Conservation (phyloP, 2,113 vertebrate genomes). For the Gobiocypris rarus region DNA sequence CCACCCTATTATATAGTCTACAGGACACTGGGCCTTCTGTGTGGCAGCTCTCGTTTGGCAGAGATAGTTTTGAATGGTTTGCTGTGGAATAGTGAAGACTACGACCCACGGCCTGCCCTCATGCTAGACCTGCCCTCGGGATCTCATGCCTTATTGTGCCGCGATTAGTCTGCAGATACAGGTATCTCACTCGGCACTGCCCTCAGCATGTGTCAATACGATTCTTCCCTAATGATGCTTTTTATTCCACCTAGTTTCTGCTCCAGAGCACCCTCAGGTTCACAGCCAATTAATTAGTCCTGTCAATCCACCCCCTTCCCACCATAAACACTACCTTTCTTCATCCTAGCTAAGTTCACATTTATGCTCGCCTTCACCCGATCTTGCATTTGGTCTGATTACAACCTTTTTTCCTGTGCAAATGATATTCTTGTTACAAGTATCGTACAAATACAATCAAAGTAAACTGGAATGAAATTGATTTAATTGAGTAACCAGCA, state of each 20-base stretch:
- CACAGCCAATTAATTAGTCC: slow-evolving; percentile 35
- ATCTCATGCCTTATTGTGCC: slow-evolving; percentile 19
- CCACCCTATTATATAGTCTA: slow-evolving; percentile 9
- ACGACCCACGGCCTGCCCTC: neutral
- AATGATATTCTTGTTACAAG: neutral
- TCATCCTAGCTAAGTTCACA: neutral
- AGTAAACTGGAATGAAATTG: neutral
- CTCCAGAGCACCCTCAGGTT: slow-evolving; percentile 34
- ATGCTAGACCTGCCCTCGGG: neutral
- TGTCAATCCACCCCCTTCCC: slow-evolving; percentile 9
- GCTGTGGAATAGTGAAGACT: neutral
- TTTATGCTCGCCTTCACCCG: neutral
- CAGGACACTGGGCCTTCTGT: neutral
- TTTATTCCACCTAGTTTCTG: slow-evolving; percentile 32
- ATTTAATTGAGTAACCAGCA: neutral
- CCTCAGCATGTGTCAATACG: neutral
- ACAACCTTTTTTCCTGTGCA: neutral
- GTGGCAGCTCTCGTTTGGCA: neutral
- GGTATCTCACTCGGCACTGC: slow-evolving; percentile 6
- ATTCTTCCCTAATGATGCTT: slow-evolving; percentile 35
- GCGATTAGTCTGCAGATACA: slow-evolving; percentile 32
- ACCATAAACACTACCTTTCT: neutral
- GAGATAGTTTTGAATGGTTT: neutral
- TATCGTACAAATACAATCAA: neutral
- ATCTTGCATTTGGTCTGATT: neutral